Conservation (phyloP, 1,140 invertebrate genomes). For the Nasonia vitripennis region DNA sequence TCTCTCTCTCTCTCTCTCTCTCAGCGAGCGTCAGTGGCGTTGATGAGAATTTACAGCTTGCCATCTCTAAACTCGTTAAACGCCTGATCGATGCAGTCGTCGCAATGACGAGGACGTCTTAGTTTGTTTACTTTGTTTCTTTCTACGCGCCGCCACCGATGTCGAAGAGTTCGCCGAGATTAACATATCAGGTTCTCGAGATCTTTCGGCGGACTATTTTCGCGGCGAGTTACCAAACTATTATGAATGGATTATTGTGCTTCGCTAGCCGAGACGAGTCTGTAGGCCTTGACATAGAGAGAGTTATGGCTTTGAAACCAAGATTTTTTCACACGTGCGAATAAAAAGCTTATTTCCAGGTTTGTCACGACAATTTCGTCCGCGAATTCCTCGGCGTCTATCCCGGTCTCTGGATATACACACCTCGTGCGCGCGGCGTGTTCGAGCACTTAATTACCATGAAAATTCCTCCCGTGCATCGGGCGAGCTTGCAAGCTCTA, state of each 20-base stretch:
- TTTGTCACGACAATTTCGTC: no score
- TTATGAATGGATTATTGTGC: background rate
- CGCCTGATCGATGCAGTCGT: background rate
- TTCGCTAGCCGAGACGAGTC: background rate
- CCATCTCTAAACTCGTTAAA: background rate
- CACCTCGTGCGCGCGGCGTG: background rate
- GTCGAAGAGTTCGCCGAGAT: background rate
- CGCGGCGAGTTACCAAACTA: background rate
- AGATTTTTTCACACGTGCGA: no score
- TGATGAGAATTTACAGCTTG: background rate
- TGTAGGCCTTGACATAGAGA: background rate
- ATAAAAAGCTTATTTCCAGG: no score
- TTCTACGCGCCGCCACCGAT: background rate
- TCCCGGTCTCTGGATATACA: no score
- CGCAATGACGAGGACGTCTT: background rate
- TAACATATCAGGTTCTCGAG: background rate
- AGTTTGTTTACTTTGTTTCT: background rate
- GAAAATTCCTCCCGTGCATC: background rate
- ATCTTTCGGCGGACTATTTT: background rate
- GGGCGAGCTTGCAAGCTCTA: slow-evolving; percentile 24
- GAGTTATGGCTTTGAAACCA: no score
- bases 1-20: no score
- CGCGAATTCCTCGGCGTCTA: no score
- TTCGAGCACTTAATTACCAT: slow-evolving; percentile 31
- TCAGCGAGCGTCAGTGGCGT: no score